phyloP scores from a whole-genome alignment of 30 jellyfish, hydroid and myxozoan species.

The Aurelia coerulea region DNA sequence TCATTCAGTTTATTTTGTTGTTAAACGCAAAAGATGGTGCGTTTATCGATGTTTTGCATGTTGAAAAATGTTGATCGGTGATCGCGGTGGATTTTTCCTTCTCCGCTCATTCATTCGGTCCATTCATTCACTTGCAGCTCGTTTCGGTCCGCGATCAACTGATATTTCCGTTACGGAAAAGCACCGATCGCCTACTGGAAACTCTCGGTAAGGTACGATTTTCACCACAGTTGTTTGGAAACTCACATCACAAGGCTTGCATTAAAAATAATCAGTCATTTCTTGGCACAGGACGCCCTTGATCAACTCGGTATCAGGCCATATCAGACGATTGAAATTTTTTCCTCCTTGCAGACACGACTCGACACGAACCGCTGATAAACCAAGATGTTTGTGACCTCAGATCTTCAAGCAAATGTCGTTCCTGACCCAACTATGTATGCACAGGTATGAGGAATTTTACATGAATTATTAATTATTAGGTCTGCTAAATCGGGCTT shows the following conservation, averaged over 20 bases:
- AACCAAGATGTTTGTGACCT: conserved; percentile 82
- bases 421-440: conserved; percentile 99
- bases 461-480: background rate
- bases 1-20: no score
- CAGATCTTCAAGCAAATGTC: conserved; percentile 95
- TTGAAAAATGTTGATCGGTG: background rate
- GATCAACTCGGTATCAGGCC: no score
- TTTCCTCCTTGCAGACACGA: no score
- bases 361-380: no score
- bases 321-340: no score
- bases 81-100: conserved; percentile 40
- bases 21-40: no score
- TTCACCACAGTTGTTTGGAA: background rate
- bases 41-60: no score
- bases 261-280: no score
- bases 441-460: conserved; percentile 88
- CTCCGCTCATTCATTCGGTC: conserved; percentile 66
- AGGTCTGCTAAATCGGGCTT: background rate
- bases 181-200: conserved; percentile 2
- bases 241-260: no score
- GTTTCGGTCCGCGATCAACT: conserved; percentile 38
- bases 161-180: conserved; percentile 48
- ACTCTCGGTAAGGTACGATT: background rate
- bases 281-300: no score
- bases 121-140: conserved; percentile 55